phyloP scores from a whole-genome alignment of 2,888 invertebrate species.

The Scaptodrosophila latifasciaeformis region DNA sequence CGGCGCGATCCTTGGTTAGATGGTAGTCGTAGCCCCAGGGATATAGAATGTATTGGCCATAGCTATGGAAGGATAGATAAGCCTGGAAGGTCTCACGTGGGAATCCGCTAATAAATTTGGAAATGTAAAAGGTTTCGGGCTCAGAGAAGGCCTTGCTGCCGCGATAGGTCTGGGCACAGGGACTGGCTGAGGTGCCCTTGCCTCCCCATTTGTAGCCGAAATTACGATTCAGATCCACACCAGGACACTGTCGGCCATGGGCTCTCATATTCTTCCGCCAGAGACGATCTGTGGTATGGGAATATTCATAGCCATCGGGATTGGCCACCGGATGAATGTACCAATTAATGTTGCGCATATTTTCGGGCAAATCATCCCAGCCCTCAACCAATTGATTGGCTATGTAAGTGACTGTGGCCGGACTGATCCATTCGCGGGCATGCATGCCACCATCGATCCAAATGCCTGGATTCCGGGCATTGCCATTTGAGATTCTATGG shows the following conservation, averaged over 20 bases:
- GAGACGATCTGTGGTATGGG: constrained; percentile 85
- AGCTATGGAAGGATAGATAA: constrained; percentile 88
- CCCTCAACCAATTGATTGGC: constrained; percentile 83
- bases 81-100: constrained; percentile 79
- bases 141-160: constrained; percentile 90
- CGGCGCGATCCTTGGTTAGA: constrained; percentile 82
- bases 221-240: constrained; percentile 90
- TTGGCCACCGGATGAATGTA: constrained; percentile 85
- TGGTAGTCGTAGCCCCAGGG: constrained; percentile 90
- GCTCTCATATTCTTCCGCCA: constrained; percentile 86
- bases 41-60: constrained; percentile 89
- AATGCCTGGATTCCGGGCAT: constrained; percentile 78
- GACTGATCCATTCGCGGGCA: constrained; percentile 92
- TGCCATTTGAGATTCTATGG: constrained; percentile 82
- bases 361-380: constrained; percentile 79
- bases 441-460: constrained; percentile 90
- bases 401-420: constrained; percentile 85
- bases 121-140: constrained; percentile 85
- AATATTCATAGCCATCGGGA: constrained; percentile 92
- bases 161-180: constrained; percentile 87
- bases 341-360: constrained; percentile 88
- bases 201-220: constrained; percentile 93
- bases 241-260: constrained; percentile 80
- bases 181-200: constrained; percentile 87
- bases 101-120: constrained; percentile 76